Evolutionary conservation across 2,113 vertebrate species (phyloP).

Genomic region (Octodon degus): DNA sequence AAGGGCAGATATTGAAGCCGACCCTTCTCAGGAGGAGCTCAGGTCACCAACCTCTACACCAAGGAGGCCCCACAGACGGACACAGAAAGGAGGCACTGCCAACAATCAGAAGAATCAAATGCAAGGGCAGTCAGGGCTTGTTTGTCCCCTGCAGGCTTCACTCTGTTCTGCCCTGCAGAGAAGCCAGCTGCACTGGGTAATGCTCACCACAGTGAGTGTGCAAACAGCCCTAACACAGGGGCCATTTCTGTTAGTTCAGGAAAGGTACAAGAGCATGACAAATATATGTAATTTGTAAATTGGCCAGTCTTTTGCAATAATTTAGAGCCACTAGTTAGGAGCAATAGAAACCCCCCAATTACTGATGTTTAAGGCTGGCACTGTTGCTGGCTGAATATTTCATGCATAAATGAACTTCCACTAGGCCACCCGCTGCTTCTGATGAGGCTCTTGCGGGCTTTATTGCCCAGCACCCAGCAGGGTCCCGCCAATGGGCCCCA

Average conservation of each 20-base stretch:
- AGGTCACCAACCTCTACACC: neutral
- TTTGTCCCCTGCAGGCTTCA: conserved; percentile 60
- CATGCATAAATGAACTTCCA: conserved; percentile 93
- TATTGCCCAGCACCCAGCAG: conserved; percentile 92
- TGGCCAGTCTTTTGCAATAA: conserved; percentile 91
- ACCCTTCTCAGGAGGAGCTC: neutral
- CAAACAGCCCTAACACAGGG: conserved; percentile 82
- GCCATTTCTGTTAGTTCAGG: conserved; percentile 86
- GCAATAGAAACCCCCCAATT: conserved; percentile 92
- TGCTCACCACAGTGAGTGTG: conserved; percentile 75
- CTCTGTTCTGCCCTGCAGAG: neutral
- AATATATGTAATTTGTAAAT: conserved; percentile 92
- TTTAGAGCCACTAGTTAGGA: conserved; percentile 90
- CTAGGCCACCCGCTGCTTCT: conserved; percentile 92
- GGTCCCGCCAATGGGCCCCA: conserved; percentile 91
- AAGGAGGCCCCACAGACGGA: neutral
- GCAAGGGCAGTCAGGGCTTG: conserved; percentile 42
- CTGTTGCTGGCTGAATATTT: conserved; percentile 92
- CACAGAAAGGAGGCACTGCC: neutral
- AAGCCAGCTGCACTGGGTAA: conserved; percentile 37
- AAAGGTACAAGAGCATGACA: conserved; percentile 91
- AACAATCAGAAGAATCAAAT: neutral
- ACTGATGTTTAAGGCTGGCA: conserved; percentile 92
- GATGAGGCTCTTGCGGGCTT: conserved; percentile 92
- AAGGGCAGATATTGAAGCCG: neutral